Conservation (phyloP, 2,113 vertebrate species). For the Columbina picui region DNA sequence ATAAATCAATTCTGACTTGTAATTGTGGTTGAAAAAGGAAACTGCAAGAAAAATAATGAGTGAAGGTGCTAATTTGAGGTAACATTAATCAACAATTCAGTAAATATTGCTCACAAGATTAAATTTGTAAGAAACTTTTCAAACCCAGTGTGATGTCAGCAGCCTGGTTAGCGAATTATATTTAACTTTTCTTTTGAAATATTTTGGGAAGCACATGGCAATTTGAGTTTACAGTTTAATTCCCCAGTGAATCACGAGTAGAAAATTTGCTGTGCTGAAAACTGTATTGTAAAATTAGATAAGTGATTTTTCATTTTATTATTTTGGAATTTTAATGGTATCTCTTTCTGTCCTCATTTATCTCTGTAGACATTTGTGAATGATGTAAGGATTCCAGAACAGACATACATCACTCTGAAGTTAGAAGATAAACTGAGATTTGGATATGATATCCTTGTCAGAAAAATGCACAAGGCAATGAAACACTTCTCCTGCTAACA, state of each 20-base stretch:
- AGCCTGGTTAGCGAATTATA: not conserved
- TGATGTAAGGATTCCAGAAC: constrained; percentile 96
- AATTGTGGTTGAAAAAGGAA: not conserved
- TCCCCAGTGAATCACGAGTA: not conserved
- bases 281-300: not conserved
- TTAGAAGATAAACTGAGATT: constrained; percentile 97
- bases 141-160: not conserved
- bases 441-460: constrained; percentile 98
- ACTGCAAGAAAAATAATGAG: not conserved
- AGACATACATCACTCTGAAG: constrained; percentile 96
- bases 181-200: not conserved
- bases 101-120: not conserved
- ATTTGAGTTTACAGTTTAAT: not conserved
- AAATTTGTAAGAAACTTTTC: not conserved
- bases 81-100: not conserved
- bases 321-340: not conserved
- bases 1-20: not conserved
- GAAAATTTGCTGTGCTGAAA: not conserved
- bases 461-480: not conserved
- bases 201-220: not conserved
- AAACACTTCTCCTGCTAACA: not conserved
- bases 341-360: constrained; percentile 26
- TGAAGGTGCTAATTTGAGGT: not conserved
- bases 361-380: constrained; percentile 93
- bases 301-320: not conserved